These are phyloP conservation scores for Cylloceria caligata DNA, from an alignment of 2,888 invertebrate species.

Conservation along the genomic window DNA sequence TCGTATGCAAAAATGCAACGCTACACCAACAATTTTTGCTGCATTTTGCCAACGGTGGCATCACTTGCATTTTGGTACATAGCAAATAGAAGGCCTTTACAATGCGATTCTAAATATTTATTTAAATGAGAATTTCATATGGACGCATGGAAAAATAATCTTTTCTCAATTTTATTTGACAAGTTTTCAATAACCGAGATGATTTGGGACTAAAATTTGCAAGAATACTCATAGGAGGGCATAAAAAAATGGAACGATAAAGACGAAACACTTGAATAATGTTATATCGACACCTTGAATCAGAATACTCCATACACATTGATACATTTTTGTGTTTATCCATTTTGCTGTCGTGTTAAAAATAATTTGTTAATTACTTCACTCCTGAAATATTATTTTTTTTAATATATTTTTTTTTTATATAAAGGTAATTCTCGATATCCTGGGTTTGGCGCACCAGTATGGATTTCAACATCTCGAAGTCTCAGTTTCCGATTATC, in stretches of 20 bases:
- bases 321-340: neutral
- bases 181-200: neutral
- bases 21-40: no score
- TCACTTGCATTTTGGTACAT: no score
- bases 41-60: no score
- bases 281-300: neutral
- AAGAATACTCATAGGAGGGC: slow-evolving; percentile 1
- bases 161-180: neutral
- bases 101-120: neutral
- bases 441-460: slow-evolving; percentile 95
- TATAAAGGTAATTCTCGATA: slow-evolving; percentile 84
- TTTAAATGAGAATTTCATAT: neutral
- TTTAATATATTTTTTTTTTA: slow-evolving; percentile 65
- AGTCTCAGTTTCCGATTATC: slow-evolving; percentile 95
- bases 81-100: no score
- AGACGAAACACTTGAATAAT: neutral
- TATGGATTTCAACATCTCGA: slow-evolving; percentile 98
- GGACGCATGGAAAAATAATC: neutral
- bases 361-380: neutral
- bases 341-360: neutral
- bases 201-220: neutral
- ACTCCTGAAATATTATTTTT: slow-evolving; percentile 2
- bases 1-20: no score
- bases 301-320: neutral
- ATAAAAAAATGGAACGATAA: neutral